Conservation (phyloP, 1,140 invertebrate species). For the Panagrolaimus sp. region DNA sequence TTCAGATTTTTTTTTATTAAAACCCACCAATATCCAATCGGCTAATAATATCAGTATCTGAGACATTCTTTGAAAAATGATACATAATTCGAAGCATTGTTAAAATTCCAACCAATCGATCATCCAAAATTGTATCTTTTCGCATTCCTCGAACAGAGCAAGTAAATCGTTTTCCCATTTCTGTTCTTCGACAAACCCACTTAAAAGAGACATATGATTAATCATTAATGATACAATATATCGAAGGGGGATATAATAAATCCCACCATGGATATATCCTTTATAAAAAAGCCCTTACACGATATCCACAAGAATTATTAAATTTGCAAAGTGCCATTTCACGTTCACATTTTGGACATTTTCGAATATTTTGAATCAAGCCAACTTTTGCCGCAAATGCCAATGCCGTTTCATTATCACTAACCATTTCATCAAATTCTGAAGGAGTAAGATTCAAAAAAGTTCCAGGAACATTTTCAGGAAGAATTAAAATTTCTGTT, state of each 20-base stretch:
- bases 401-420: slow-evolving; percentile 1
- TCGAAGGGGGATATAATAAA: no score
- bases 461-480: neutral
- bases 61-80: neutral
- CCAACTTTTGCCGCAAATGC: slow-evolving; percentile 6
- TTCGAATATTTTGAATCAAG: neutral
- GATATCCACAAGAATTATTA: slow-evolving; percentile 16
- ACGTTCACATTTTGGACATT: slow-evolving; percentile 6
- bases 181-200: slow-evolving; percentile 5
- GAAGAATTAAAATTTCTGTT: neutral
- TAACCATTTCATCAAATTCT: slow-evolving; percentile 9
- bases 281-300: neutral
- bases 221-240: no score
- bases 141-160: slow-evolving; percentile 5
- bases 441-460: neutral
- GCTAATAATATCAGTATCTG: slow-evolving; percentile 5
- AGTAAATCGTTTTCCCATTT: neutral
- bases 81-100: slow-evolving; percentile 14
- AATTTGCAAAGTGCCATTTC: slow-evolving; percentile 12
- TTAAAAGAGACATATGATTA: neutral
- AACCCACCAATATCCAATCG: neutral
- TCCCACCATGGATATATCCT: neutral
- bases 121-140: slow-evolving; percentile 2
- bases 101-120: slow-evolving; percentile 9
- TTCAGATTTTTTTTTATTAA: no score